These are phyloP conservation scores for Indicator indicator DNA, from an alignment of 2,113 vertebrate genomes.

Conservation along the genomic window DNA sequence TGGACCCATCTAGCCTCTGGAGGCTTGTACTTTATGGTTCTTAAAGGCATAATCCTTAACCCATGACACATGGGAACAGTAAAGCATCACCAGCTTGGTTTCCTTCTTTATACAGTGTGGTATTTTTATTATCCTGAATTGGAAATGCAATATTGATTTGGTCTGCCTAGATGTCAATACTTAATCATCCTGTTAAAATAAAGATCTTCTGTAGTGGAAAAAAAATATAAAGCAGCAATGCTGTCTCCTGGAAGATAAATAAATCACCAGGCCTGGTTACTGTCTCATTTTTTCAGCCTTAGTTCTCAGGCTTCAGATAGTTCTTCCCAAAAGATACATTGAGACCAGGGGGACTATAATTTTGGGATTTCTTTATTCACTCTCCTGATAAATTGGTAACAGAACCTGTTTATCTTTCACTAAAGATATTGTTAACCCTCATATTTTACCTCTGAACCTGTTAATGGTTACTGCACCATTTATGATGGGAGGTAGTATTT, in stretches of 20 bases:
- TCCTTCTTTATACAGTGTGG: neutral
- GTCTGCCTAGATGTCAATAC: neutral
- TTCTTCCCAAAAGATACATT: neutral
- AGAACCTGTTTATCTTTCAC: neutral
- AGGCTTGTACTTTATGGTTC: too few relatives aligned
- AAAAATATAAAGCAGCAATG: neutral
- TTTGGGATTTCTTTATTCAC: neutral
- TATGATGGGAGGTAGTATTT: neutral
- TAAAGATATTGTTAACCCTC: neutral
- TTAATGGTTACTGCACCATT: neutral
- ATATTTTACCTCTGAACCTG: neutral
- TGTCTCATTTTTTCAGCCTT: neutral
- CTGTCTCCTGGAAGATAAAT: neutral
- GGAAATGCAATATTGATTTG: slow-evolving; percentile 6
- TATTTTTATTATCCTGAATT: neutral
- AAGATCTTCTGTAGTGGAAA: neutral
- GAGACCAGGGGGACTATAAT: neutral
- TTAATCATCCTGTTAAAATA: slow-evolving; percentile 41
- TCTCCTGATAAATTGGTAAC: slow-evolving; percentile 13
- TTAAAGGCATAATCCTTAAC: too few relatives aligned
- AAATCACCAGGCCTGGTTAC: slow-evolving; percentile 15
- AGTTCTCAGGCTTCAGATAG: neutral
- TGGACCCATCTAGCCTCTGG: too few relatives aligned
- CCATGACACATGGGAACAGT: neutral
- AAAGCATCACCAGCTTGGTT: neutral